These are phyloP conservation scores for Chirona hameri DNA, from an alignment of 2,888 invertebrate genomes.

Conservation along the genomic window DNA sequence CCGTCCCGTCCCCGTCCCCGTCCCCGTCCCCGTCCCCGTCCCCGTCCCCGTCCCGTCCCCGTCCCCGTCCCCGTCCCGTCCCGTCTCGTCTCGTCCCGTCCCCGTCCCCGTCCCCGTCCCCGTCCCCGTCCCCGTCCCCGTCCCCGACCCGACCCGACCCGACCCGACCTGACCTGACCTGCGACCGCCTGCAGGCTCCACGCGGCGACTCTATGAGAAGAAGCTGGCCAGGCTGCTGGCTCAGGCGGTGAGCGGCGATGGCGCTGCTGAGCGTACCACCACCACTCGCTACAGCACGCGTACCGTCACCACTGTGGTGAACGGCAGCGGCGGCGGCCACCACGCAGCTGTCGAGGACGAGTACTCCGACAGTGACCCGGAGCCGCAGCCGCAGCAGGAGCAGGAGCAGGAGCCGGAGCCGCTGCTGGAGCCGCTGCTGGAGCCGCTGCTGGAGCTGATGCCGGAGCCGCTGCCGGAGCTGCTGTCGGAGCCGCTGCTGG, in stretches of 20 bases:
- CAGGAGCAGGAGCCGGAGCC: background rate
- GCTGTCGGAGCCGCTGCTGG: no score
- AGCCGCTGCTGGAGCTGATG: no score
- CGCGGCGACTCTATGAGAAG: background rate
- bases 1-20: no score
- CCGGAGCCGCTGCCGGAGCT: no score
- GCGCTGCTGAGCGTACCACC: background rate
- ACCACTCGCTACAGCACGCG: background rate
- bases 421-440: no score
- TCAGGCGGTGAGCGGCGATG: background rate
- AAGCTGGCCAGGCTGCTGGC: constrained; percentile 2
- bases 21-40: no score
- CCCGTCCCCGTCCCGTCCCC: no score
- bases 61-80: no score
- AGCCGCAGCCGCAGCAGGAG: background rate
- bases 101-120: no score
- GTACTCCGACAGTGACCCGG: background rate
- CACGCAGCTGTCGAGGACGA: background rate
- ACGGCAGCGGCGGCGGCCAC: constrained; percentile 4
- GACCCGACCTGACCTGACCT: background rate
- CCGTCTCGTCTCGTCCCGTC: no score
- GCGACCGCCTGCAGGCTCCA: background rate
- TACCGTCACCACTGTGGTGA: background rate
- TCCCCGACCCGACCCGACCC: no score
- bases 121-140: no score